A percentile compares a stretch with the other conserved stretches of the same genome.
Conservation (phyloP, 2,113 vertebrate species). For the Ranitomeya imitator region DNA sequence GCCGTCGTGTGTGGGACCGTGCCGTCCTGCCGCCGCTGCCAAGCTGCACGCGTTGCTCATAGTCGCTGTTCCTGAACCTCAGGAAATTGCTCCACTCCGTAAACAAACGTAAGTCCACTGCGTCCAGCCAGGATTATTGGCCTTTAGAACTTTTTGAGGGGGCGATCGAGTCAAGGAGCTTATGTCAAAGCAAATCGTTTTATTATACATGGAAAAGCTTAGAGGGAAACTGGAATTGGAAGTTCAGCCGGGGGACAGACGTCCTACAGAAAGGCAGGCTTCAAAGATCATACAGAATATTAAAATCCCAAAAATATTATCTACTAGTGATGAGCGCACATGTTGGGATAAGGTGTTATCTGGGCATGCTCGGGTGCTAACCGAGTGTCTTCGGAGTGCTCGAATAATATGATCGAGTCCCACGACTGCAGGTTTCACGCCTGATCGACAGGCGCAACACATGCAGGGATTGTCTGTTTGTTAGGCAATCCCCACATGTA, state of each 20-base stretch:
- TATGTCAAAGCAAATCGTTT: not conserved
- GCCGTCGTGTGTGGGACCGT: no score
- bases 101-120: constrained; percentile 12
- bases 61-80: not conserved
- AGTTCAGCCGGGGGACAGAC: not conserved
- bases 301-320: no score
- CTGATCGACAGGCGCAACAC: no score
- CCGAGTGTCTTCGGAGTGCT: no score
- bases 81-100: constrained; percentile 10
- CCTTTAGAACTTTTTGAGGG: not conserved
- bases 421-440: no score
- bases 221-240: not conserved
- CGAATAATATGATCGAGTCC: no score
- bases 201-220: not conserved
- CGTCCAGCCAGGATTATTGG: constrained; percentile 1
- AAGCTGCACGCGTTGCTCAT: not conserved
- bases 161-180: not conserved
- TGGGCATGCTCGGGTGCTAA: no score
- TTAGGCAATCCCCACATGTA: no score
- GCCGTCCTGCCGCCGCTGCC: not conserved
- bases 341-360: no score
- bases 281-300: not conserved
- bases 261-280: not conserved
- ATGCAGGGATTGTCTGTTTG: no score
- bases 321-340: no score